Evolutionary conservation across 2,888 invertebrate genomes (phyloP).

Genomic region (Erpobdella octoculata): DNA sequence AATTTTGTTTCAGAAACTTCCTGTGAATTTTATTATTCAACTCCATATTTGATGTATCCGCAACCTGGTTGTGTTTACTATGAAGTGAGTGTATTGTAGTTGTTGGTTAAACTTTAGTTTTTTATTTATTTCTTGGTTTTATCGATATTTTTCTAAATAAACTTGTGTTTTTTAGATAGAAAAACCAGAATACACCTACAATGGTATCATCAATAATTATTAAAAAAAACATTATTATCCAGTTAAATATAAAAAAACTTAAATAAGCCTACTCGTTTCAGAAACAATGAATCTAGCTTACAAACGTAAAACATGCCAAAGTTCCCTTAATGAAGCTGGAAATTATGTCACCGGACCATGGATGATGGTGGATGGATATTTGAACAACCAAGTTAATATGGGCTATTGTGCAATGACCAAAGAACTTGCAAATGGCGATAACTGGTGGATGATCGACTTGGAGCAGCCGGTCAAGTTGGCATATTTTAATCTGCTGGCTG

Average conservation of each 20-base stretch:
- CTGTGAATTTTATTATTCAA: not conserved
- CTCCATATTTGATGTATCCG: not conserved
- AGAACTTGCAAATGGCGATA: not conserved
- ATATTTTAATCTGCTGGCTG: not conserved
- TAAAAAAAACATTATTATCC: not conserved
- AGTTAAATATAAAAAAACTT: not conserved
- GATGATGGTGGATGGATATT: not conserved
- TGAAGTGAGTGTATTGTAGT: not conserved
- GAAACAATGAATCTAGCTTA: not conserved
- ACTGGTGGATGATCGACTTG: slow-evolving; percentile 7
- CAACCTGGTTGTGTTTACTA: not conserved
- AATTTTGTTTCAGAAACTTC: not conserved
- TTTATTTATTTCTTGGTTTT: too few relatives aligned
- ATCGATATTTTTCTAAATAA: too few relatives aligned
- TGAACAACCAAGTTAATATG: not conserved
- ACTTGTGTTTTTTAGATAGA: too few relatives aligned
- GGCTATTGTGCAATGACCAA: not conserved
- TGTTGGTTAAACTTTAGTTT: too few relatives aligned
- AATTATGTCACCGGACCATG: not conserved
- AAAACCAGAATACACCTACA: too few relatives aligned
- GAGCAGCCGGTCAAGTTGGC: not conserved
- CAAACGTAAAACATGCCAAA: not conserved
- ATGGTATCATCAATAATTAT: too few relatives aligned
- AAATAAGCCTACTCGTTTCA: too few relatives aligned
- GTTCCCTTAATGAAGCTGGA: not conserved